Conservation (phyloP, 1,140 invertebrate genomes). For the Ceratosolen fusciceps region DNA sequence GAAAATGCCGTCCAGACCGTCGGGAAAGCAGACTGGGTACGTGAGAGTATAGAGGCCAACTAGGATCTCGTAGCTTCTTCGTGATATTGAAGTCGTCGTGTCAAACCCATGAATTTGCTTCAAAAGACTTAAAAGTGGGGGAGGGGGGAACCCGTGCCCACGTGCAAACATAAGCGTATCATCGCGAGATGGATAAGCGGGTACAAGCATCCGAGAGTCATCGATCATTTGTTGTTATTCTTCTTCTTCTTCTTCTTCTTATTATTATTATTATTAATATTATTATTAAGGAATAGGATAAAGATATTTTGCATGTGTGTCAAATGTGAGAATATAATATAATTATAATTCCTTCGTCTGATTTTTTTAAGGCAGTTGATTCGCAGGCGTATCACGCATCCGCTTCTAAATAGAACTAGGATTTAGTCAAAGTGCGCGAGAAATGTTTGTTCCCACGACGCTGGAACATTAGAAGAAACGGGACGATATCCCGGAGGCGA, state of each 20-base stretch:
- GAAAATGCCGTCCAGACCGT: background rate
- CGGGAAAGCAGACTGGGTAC: too few relatives aligned
- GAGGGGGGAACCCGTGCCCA: too few relatives aligned
- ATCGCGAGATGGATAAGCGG: too few relatives aligned
- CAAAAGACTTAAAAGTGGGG: background rate
- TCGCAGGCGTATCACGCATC: background rate
- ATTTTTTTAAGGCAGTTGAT: background rate
- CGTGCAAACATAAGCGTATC: too few relatives aligned
- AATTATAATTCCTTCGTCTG: too few relatives aligned
- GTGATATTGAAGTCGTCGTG: background rate
- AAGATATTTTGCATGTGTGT: too few relatives aligned
- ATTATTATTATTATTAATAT: too few relatives aligned
- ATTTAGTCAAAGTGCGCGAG: background rate
- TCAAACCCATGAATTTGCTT: background rate
- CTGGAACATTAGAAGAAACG: slow-evolving; percentile 7
- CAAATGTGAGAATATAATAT: too few relatives aligned
- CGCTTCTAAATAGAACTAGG: background rate
- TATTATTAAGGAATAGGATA: too few relatives aligned
- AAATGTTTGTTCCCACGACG: background rate
- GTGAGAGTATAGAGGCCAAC: background rate
- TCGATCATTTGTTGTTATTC: too few relatives aligned
- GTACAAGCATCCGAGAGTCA: too few relatives aligned
- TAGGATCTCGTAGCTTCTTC: background rate
- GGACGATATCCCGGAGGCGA: background rate
- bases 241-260: too few relatives aligned